phyloP scores from a whole-genome alignment of 2,113 vertebrate genomes.

The Mus spicilegus region DNA sequence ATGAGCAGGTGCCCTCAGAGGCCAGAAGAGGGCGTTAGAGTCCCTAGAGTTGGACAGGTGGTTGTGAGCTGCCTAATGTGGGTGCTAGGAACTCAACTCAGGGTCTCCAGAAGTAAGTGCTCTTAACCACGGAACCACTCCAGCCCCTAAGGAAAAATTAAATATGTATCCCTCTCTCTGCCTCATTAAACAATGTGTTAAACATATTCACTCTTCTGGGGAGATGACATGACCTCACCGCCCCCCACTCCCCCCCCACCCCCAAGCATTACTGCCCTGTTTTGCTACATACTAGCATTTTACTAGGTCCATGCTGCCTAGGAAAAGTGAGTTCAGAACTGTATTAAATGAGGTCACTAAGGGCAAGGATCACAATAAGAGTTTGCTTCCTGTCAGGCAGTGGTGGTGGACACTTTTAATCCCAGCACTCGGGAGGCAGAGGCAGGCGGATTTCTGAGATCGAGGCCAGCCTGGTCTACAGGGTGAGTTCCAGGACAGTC shows the following conservation, averaged over 20 bases:
- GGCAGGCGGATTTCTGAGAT: too few species aligned
- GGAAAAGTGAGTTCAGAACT: conserved; percentile 32
- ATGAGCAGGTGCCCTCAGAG: neutral
- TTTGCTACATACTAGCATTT: neutral
- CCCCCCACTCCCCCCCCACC: neutral
- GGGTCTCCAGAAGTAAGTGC: neutral
- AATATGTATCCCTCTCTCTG: neutral
- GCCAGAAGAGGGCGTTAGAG: neutral
- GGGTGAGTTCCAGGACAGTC: too few species aligned
- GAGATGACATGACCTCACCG: neutral
- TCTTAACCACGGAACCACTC: neutral
- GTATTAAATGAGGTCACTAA: neutral
- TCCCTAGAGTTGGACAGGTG: neutral
- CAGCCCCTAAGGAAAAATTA: neutral
- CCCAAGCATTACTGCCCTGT: neutral
- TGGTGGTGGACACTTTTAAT: too few species aligned
- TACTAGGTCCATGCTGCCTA: neutral
- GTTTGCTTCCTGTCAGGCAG: neutral
- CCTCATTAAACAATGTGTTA: conserved; percentile 30
- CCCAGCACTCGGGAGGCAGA: too few species aligned
- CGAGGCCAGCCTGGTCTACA: too few species aligned
- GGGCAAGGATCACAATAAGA: neutral
- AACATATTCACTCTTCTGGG: neutral
- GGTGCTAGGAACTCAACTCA: neutral
- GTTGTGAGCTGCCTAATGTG: neutral